phyloP scores from a whole-genome alignment of 2,797 vertebrate species.

The Pseudochirops corinnae region DNA sequence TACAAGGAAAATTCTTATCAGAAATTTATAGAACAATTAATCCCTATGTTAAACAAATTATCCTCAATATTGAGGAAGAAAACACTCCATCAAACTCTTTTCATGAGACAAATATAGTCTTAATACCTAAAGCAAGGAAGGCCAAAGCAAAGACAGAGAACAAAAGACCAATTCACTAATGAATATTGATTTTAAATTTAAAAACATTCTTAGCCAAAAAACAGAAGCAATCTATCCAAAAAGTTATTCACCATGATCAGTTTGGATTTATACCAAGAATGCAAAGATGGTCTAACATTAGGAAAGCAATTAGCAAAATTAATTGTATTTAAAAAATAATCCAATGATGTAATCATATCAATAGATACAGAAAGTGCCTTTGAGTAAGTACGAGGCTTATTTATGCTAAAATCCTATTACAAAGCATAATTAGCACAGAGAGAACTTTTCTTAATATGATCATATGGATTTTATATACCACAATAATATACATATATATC shows the following conservation, averaged over 20 bases:
- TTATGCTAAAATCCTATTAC: not conserved
- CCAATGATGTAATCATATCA: not conserved
- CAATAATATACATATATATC: not conserved
- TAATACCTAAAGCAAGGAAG: not conserved
- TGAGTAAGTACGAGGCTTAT: not conserved
- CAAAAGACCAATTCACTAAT: not conserved
- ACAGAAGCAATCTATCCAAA: not conserved
- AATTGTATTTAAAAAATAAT: not conserved
- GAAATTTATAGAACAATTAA: not conserved
- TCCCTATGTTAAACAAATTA: not conserved
- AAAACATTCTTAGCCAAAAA: not conserved
- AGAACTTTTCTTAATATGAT: not conserved
- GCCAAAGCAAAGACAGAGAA: not conserved
- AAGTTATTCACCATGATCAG: not conserved
- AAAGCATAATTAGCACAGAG: not conserved
- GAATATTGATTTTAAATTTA: not conserved
- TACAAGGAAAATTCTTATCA: not conserved
- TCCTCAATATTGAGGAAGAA: not conserved
- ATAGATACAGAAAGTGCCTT: not conserved
- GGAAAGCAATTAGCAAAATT: not conserved
- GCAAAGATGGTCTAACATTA: not conserved
- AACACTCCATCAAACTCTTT: not conserved
- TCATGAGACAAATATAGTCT: not conserved
- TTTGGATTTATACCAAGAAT: not conserved
- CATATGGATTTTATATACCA: not conserved